These are phyloP conservation scores for Hymenopus coronatus DNA, from an alignment of 2,888 invertebrate genomes.

Conservation along the genomic window DNA sequence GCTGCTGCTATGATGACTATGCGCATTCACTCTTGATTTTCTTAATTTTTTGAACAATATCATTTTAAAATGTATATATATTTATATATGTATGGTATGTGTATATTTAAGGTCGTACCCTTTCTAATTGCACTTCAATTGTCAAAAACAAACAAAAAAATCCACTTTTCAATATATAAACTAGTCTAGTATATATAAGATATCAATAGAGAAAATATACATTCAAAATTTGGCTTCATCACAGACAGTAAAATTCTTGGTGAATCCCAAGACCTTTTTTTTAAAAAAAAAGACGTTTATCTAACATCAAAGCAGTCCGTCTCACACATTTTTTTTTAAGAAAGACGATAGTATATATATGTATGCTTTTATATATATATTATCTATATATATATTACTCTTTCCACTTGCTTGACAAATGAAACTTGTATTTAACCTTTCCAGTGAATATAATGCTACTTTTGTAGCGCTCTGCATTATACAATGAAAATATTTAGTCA, in stretches of 20 bases:
- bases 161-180: slow-evolving; percentile 42
- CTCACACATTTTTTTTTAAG: slow-evolving; percentile 26
- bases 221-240: slow-evolving; percentile 59
- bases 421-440: neutral
- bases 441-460: neutral
- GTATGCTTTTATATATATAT: neutral
- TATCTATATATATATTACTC: neutral
- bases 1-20: slow-evolving; percentile 7
- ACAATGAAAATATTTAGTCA: neutral
- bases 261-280: slow-evolving; percentile 33
- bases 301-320: slow-evolving; percentile 35
- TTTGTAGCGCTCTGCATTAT: neutral
- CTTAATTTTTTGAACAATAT: slow-evolving; percentile 20
- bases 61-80: slow-evolving; percentile 31
- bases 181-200: slow-evolving; percentile 46
- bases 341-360: slow-evolving; percentile 21
- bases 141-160: slow-evolving; percentile 49
- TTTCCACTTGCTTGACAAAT: neutral
- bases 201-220: slow-evolving; percentile 59
- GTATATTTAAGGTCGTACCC: slow-evolving; percentile 32
- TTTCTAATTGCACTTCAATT: slow-evolving; percentile 62
- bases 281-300: neutral
- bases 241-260: slow-evolving; percentile 50
- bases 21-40: slow-evolving; percentile 14
- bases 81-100: slow-evolving; percentile 28